Percentiles rank a stretch among this genome's conserved stretches.
phyloP scores from a whole-genome alignment of 2,888 invertebrate species.

The Agrilus biguttatus region DNA sequence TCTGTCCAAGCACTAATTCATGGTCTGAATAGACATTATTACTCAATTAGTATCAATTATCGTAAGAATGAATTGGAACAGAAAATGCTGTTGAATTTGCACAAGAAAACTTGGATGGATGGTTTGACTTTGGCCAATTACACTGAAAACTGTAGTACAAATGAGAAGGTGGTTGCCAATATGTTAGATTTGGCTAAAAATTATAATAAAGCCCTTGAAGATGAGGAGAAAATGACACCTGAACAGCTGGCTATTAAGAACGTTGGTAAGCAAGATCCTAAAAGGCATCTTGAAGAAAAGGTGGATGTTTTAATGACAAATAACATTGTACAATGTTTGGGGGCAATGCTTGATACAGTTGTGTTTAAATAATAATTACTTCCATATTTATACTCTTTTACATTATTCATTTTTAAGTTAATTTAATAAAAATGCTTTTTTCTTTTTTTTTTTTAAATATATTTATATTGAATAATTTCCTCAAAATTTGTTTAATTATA shows the following conservation, averaged over 20 bases:
- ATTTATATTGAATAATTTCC: not conserved
- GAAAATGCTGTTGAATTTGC: slow-evolving; percentile 96
- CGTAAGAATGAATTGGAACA: slow-evolving; percentile 97
- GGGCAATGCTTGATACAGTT: slow-evolving; percentile 89
- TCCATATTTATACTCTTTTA: slow-evolving; percentile 2
- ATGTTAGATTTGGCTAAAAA: slow-evolving; percentile 97
- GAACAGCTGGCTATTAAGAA: slow-evolving; percentile 99
- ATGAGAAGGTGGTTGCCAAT: slow-evolving; percentile 86
- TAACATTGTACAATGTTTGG: slow-evolving; percentile 95
- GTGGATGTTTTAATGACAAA: slow-evolving; percentile 93
- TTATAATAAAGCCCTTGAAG: slow-evolving; percentile 83
- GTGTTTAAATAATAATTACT: slow-evolving; percentile 59
- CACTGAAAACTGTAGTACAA: slow-evolving; percentile 81
- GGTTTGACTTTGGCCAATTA: slow-evolving; percentile 84
- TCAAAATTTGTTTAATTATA: no score
- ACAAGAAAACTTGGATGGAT: slow-evolving; percentile 99
- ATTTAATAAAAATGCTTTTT: slow-evolving; percentile 3
- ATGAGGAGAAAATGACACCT: slow-evolving; percentile 98
- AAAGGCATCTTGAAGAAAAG: slow-evolving; percentile 97
- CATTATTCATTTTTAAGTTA: slow-evolving; percentile 2
- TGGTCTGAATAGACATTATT: slow-evolving; percentile 96
- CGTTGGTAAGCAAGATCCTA: slow-evolving; percentile 98
- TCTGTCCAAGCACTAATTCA: slow-evolving; percentile 99
- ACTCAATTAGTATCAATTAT: slow-evolving; percentile 99
- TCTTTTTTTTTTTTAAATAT: slow-evolving; percentile 1